Base-by-base conservation (phyloP, 2,797 vertebrate genomes). In the Sebastes baramenuke region DNA sequence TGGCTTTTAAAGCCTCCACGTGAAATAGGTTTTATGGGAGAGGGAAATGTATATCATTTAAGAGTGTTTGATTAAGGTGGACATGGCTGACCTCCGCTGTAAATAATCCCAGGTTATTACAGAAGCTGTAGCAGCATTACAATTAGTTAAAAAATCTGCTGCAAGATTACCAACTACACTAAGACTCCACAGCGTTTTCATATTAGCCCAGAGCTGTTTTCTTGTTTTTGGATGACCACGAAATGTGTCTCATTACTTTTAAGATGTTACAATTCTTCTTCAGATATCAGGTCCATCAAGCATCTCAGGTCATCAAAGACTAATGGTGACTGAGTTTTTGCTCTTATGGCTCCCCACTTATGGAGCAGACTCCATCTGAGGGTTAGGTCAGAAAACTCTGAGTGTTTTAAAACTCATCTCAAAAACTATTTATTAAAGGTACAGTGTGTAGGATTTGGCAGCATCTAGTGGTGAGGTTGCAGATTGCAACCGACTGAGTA, bases 21-120 rank as follows among this genome's bases (percentile, higher is more conserved):
- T 70, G 36, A 72, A 80, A 83, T 24, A 70, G 25, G 12, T 71
- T 91, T 89, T 76, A 87, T 68, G 24, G 38, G 55, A 72, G 3
- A 79, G 30, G 74, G 22, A 80, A 77, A 73, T 70, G 56, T 76
- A 72, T 42, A 32, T 79, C 12, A 80, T 82, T 80, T 67, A 29
- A 68, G 59, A 67, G 22, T 67, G 67, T 64, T 87, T 87, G 38
- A 75, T 88, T 80, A 70, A 67, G 25, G 25, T 58, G 12, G 16
- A 54, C 46, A 46, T 7, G 9, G 29, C n/a, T 58, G 24, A 27
- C 22, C 65, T 67, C 36, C 36, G 3, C 5, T 18, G 27, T 71
- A 20, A 56, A 71, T 62, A 34, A 29, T 61, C 30, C n/a, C 52
- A 62, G 24, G 2, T 67, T 52, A 64, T 68, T 36, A 16, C 38